phyloP scores from a whole-genome alignment of 2,888 invertebrate genomes.

The Rhimphoctona megacephalus region DNA sequence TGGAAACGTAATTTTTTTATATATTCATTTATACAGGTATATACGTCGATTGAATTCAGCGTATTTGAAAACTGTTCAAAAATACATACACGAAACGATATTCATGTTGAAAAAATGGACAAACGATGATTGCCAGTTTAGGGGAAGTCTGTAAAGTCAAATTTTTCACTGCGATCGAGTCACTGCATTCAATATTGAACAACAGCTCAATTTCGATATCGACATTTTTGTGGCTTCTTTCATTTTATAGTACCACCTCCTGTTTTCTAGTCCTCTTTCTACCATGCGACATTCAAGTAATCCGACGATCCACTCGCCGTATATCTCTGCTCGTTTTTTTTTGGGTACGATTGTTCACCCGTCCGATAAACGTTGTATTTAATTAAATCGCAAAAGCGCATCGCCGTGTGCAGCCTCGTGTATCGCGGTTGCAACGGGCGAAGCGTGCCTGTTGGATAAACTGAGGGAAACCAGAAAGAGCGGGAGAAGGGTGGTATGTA shows the following conservation, averaged over 20 bases:
- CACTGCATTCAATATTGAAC: slow-evolving; percentile 55
- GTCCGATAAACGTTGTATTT: slow-evolving; percentile 67
- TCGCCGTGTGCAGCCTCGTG: slow-evolving; percentile 28
- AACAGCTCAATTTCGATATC: slow-evolving; percentile 57
- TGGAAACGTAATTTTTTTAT: neutral
- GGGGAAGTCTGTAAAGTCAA: slow-evolving; percentile 32
- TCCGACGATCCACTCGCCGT: neutral
- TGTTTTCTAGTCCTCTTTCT: neutral
- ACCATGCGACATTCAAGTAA: neutral
- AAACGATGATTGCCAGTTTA: slow-evolving; percentile 18
- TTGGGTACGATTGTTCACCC: slow-evolving; percentile 49
- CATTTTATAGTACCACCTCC: slow-evolving; percentile 14
- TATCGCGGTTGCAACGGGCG: slow-evolving; percentile 18
- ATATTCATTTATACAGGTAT: neutral
- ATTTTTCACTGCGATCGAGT: slow-evolving; percentile 24
- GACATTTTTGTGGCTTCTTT: slow-evolving; percentile 47
- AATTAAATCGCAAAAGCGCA: slow-evolving; percentile 63
- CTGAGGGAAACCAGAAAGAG: slow-evolving; percentile 19
- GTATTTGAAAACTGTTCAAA: neutral
- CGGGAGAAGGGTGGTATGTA: neutral
- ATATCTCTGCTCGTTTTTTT: slow-evolving; percentile 19
- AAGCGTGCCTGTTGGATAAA: slow-evolving; percentile 29
- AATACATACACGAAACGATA: neutral
- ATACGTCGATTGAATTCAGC: neutral
- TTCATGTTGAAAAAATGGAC: slow-evolving; percentile 29